Conservation (phyloP, 53 echinoderm and acorn worm genomes). For the Arbacia lixula region DNA sequence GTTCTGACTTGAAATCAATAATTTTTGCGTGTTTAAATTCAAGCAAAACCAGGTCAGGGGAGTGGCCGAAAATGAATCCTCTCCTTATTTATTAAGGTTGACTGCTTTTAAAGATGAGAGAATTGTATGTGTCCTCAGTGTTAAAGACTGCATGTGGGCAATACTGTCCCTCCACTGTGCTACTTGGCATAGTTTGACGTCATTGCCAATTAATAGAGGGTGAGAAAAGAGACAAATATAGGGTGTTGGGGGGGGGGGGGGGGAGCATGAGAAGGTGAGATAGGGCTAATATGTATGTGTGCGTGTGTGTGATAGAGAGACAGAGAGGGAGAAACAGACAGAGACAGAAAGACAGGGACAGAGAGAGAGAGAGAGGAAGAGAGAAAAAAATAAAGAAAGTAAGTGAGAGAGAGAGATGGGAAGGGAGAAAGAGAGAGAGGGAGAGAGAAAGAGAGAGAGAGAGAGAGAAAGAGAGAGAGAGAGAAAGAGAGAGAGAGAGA, state of each 20-base stretch:
- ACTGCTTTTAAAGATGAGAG: no score
- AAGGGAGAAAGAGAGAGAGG: not conserved
- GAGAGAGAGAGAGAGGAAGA: not conserved
- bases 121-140: no score
- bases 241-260: not conserved
- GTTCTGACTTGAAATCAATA: no score
- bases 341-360: not conserved
- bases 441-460: not conserved
- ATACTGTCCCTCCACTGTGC: no score
- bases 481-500: not conserved
- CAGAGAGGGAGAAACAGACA: not conserved
- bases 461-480: not conserved
- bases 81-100: no score
- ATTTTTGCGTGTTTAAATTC: no score
- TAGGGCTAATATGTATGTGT: not conserved
- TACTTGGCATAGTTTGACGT: slow-evolving; percentile 26
- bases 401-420: not conserved
- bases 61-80: no score
- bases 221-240: no score
- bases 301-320: no score
- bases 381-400: not conserved
- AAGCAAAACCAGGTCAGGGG: no score
- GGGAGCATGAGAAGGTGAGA: not conserved
- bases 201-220: slow-evolving; percentile 33
- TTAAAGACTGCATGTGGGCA: no score